Evolutionary conservation across 2,888 invertebrate genomes (phyloP), one percentile per base, ranked within the genome.

Genomic region (Metalampra italica): DNA sequence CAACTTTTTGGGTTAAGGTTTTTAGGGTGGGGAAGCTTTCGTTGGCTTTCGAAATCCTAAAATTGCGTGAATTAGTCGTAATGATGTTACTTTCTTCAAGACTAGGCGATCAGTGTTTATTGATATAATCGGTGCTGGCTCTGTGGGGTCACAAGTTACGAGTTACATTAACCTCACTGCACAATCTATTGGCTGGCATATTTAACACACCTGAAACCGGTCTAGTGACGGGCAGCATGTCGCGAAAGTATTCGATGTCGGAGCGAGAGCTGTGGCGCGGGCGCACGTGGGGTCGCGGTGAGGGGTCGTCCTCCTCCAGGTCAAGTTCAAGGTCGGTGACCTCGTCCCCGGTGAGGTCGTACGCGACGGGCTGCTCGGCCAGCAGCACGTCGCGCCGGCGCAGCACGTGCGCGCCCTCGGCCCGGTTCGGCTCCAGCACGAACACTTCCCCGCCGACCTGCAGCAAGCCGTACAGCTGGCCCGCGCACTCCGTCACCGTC

Each of bases 401-500:
- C 52, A 88, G 53, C 57, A 85, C 83, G 54, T 88, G 88, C 9
- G 69, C 62, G 2, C 66, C 59, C 12, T 71, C 72, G 1, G 64
- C 56, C 37, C 65, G 65, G 13, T 70, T 76, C 47, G 91, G 91
- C 61, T 91, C 83, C 43, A 92, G 68, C 39, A 90, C 81, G 46
- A 90, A 91, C 49, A 88, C 82, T 46, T 85, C 78, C 9, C 77
- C 72, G 1, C 77, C 78, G 2, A 90, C 78, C 54, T 83, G 80
- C 42, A 92, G 75, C 56, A 91, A 62, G 4, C 91, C 91, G 52
- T 91, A 91, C 52, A 91, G 73, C 57, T 88, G 87, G 9, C 84
- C 85, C 0, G 71, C 79, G 59, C 92, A 92, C 45, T 91, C 85
- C 1, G 91, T 91, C 47, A 92, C 76, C 0, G 91, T 86, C 2